These are phyloP conservation scores for Terrapene triunguis DNA, from an alignment of 2,113 vertebrate species.

Conservation along the genomic window DNA sequence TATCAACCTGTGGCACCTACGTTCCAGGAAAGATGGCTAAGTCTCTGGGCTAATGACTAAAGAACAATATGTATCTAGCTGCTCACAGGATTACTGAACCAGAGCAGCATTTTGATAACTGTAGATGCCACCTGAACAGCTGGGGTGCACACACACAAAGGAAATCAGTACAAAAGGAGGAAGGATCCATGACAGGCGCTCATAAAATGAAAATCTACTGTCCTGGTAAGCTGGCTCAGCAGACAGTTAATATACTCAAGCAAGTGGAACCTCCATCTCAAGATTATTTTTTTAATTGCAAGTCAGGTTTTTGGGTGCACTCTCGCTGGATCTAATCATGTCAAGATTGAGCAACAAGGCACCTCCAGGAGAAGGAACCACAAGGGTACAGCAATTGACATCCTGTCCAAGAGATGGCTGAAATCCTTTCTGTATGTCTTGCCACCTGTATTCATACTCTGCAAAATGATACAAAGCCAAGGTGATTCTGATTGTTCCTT, in stretches of 20 bases:
- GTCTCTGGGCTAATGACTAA: not conserved
- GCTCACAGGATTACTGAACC: not conserved
- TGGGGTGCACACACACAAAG: not conserved
- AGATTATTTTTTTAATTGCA: not conserved
- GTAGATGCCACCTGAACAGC: not conserved
- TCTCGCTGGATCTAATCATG: not conserved
- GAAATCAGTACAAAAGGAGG: not conserved
- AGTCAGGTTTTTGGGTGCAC: not conserved
- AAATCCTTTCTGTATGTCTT: not conserved
- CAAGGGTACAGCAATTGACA: not conserved
- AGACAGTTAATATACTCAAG: not conserved
- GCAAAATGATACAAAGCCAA: not conserved
- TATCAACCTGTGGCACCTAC: not conserved
- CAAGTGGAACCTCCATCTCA: not conserved
- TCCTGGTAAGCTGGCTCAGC: not conserved
- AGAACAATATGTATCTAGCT: not conserved
- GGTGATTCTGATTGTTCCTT: not conserved
- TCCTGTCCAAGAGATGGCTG: not conserved
- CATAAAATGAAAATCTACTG: not conserved
- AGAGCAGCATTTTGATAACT: not conserved
- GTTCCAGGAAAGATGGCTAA: not conserved
- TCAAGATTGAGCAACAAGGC: not conserved
- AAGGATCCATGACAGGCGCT: not conserved
- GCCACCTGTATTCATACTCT: not conserved
- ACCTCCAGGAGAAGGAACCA: not conserved